Evolutionary conservation across 30 jellyfish, hydroid and myxozoan genomes (phyloP).

Genomic region (Hydra vulgaris): DNA sequence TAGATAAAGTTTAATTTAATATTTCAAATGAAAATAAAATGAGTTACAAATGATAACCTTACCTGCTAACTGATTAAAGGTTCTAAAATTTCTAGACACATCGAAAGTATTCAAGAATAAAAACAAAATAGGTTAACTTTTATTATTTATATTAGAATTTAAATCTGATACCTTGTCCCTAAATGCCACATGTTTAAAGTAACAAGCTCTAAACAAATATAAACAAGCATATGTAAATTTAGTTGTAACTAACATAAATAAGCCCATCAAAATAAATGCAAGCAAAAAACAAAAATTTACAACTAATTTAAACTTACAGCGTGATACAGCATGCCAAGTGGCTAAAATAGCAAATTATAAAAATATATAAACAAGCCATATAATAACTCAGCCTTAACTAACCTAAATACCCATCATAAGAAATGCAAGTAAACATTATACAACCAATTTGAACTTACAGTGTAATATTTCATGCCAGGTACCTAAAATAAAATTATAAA

Average conservation of each 20-base stretch:
- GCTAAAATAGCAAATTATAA: background rate
- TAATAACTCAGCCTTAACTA: no score
- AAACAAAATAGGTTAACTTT: background rate
- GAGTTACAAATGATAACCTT: background rate
- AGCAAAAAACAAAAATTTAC: background rate
- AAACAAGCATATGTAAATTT: background rate
- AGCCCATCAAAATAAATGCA: background rate
- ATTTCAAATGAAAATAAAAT: no score
- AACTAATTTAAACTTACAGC: background rate
- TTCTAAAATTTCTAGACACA: background rate
- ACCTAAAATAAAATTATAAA: no score
- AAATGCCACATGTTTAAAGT: background rate
- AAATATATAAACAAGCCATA: background rate
- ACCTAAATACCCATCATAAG: no score
- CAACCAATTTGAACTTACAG: no score
- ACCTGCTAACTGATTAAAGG: background rate
- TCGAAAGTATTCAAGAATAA: background rate
- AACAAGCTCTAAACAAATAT: background rate
- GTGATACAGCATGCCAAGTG: background rate
- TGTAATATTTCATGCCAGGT: no score
- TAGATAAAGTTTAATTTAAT: background rate
- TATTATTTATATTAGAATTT: background rate
- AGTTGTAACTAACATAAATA: background rate
- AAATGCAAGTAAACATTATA: no score
- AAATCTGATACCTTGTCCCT: background rate